Base-by-base conservation (phyloP, 2,113 vertebrate species). In the Penelope pileata region DNA sequence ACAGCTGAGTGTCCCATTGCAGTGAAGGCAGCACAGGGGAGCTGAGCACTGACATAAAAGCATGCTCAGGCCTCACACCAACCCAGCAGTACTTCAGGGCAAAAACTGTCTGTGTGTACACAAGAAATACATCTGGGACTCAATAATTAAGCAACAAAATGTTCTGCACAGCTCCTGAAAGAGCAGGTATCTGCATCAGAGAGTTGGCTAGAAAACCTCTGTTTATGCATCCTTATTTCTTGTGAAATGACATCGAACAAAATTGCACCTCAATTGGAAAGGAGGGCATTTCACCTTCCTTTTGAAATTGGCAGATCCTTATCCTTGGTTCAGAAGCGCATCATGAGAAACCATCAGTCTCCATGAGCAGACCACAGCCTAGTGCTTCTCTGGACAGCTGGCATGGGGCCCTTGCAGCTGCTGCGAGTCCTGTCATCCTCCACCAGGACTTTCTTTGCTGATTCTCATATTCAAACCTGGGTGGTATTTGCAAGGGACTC, bases 381-480 rank as follows among this genome's bases (percentile, higher is more conserved):
- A 18, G 26, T 80, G 81, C 38, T 87, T 94, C 76, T 58, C 5
- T 79, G 82, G 51, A 83, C 78, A 91, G 86, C 72, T 85, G 68
- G 30, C 30, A 58, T 79, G 47, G 47, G 95, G 73, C 22, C 62
- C n/a, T 87, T 2, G 3, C 79, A 67, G 88, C 34, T 88, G 86
- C 83, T 90, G 47, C 64, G 83, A 92, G 82, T 93, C 69, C 78
- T 94, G 69, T 89, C 56, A 68, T 83, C 66, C 81, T 74, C 50
- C 84, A 77, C 62, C 64, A 91, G 91, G 91, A 83, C 86, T 92
- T 96, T 93, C 42, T 29, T 88, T 89, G 94, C 5, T 11, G 26
- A 66, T 88, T 78, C 86, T 43, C 70, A 62, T 38, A 58, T 92
- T 96, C 76, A 93, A 87, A 95, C 69, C 64, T 81, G 58, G 48